A percentile compares a stretch with the other conserved stretches of the same genome.
Evolutionary conservation across 2,113 vertebrate species (phyloP).

Genomic region (Nerophis lumbriciformis): DNA sequence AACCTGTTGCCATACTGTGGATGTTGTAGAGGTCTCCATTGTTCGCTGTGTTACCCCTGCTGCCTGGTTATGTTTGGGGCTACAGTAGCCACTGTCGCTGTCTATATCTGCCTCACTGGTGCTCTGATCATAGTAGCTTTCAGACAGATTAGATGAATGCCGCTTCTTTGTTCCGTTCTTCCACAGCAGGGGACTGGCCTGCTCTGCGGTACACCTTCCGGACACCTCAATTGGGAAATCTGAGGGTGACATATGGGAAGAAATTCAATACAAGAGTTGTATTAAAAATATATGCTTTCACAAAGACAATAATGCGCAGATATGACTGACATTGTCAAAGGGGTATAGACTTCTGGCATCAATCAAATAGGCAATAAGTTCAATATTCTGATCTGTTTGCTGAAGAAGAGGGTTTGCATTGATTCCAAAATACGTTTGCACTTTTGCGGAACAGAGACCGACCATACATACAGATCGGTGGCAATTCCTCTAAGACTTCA

Average conservation of each 20-base stretch:
- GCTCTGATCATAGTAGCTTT: conserved; percentile 87
- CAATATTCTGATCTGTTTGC: too few relatives aligned
- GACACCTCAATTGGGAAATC: conserved; percentile 89
- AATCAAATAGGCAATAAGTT: too few relatives aligned
- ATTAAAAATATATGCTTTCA: neutral
- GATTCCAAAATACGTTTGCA: too few relatives aligned
- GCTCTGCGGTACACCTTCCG: conserved; percentile 81
- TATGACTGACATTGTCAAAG: too few relatives aligned
- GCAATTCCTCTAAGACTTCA: too few relatives aligned
- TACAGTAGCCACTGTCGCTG: conserved; percentile 97
- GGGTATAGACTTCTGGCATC: too few relatives aligned
- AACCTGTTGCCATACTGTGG: conserved; percentile 42
- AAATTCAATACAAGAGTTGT: too few relatives aligned
- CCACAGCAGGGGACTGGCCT: conserved; percentile 76
- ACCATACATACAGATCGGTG: too few relatives aligned
- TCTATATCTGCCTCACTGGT: conserved; percentile 94
- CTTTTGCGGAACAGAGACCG: too few relatives aligned
- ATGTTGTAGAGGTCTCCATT: conserved; percentile 59
- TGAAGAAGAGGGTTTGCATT: too few relatives aligned
- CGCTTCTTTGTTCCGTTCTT: conserved; percentile 83
- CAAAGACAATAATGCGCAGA: neutral
- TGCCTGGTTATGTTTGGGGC: conserved; percentile 89
- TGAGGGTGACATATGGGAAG: conserved; percentile 43
- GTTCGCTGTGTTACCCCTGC: conserved; percentile 55
- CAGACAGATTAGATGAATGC: conserved; percentile 80